Evolutionary conservation across 2,888 invertebrate species (phyloP).

Genomic region (Lepidonotus clava): DNA sequence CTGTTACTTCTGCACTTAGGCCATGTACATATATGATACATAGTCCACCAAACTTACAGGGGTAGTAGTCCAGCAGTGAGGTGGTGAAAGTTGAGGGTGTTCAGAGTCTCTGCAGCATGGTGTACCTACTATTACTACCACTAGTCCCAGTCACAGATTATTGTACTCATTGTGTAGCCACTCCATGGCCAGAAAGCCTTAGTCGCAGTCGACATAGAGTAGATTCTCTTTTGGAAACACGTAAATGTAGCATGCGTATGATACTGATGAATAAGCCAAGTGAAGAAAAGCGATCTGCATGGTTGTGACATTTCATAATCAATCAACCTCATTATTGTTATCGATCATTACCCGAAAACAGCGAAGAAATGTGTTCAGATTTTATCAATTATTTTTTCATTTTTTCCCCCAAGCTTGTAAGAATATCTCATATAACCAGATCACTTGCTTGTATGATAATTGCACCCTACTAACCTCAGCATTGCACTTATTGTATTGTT

Average conservation of each 20-base stretch:
- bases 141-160: conserved; percentile 18
- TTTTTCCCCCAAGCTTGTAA: conserved; percentile 4
- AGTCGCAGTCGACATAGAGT: conserved; percentile 12
- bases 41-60: neutral
- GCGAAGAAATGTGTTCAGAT: conserved; percentile 20
- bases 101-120: neutral
- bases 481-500: conserved; percentile 19
- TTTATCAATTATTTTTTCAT: conserved; percentile 26
- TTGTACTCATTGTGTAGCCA: conserved; percentile 10
- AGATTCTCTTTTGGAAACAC: conserved; percentile 18
- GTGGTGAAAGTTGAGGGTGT: neutral
- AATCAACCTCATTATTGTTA: conserved; percentile 37
- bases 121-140: neutral
- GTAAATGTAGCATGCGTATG: neutral
- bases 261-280: neutral
- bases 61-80: neutral
- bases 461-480: conserved; percentile 34
- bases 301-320: conserved; percentile 44
- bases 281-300: conserved; percentile 22
- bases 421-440: conserved; percentile 26
- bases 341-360: neutral
- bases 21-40: neutral
- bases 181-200: conserved; percentile 12
- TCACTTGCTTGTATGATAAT: conserved; percentile 39
- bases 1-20: neutral